These are phyloP conservation scores for Micrasema longulum DNA, from an alignment of 1,140 invertebrate genomes.

Conservation along the genomic window DNA sequence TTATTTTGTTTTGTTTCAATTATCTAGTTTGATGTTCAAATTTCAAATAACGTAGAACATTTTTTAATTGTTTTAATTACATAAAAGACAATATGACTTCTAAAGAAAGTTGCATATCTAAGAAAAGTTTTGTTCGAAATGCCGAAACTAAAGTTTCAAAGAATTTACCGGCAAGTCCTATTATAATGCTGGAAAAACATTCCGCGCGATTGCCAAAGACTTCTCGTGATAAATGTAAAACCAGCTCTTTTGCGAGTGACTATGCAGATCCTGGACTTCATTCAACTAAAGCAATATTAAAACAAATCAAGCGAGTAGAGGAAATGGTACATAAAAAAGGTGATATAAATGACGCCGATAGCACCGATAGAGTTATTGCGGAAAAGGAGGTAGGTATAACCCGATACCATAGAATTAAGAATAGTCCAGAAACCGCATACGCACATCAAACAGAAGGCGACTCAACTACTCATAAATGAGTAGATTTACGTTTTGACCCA, in stretches of 20 bases:
- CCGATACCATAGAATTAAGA: too few species aligned
- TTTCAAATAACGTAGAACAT: too few species aligned
- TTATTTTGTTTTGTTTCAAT: too few species aligned
- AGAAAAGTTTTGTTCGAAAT: conserved; percentile 15
- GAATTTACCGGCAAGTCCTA: neutral
- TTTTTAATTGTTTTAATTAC: too few species aligned
- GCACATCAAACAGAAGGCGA: too few species aligned
- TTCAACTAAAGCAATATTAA: conserved; percentile 28
- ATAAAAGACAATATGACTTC: neutral
- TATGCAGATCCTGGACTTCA: conserved; percentile 28
- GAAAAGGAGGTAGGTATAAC: conserved; percentile 39
- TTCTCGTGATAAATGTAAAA: neutral
- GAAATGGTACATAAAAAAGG: conserved; percentile 17
- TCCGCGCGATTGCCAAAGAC: neutral
- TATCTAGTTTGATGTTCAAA: too few species aligned
- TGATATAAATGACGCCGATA: neutral
- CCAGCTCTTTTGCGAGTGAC: conserved; percentile 2
- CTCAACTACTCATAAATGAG: too few species aligned
- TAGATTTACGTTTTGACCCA: too few species aligned
- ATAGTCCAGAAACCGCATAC: too few species aligned
- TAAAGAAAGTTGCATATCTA: conserved; percentile 1
- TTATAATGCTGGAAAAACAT: neutral
- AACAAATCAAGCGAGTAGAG: conserved; percentile 37
- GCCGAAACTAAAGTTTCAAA: conserved; percentile 1
- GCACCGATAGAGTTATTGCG: neutral